Evolutionary conservation across 2,888 invertebrate genomes (phyloP), one percentile per base, ranked within the genome.

Genomic region (Brachyopa scutellaris): DNA sequence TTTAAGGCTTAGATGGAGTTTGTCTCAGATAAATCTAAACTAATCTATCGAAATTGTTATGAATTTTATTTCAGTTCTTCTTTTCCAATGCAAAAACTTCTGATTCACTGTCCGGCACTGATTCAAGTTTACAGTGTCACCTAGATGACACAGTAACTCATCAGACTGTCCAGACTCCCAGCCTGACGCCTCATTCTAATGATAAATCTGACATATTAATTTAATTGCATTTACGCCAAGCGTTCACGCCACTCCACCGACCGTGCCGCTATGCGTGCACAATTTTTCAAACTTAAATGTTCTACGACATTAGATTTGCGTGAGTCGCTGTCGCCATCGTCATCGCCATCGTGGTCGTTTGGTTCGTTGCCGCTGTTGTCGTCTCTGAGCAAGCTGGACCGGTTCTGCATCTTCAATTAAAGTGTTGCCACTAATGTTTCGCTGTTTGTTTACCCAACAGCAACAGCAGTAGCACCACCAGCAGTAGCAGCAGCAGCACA

Each of bases 381-480:
- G 26, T 59, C 64, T 38, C 19, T 9, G 1, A 26, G 36, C 62
- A 23, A 40, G 17, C 36, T 47, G 59, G 76, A 82, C 82, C 82
- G 82, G 82, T 82, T 82, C 59, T 53, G 70, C 70, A 66, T 64
- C 70, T 82, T 76, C 76, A 77, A 77, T 82, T 77, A 66, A 77
- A 82, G 77, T 82, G 77, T 77, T 82, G 76, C 9, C 70, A 72
- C 76, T 82, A 82, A 82, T 77, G 82, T 49, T 51, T 53, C 26
- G 31, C 42, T 51, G 76, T 82, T 70, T 76, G 82, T 70, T 76
- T 59, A 51, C 57, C 40, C 59, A 74, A 49, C 38, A 69, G 38
- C 62, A 61, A 23, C 40, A 31, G 36, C 42, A 55, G 33, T 38
- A 62, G 77, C 29, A 23, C 61, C 51, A 9, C 29, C 45, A 57